phyloP scores from a whole-genome alignment of 2,888 invertebrate species.

The Taenaris catops region DNA sequence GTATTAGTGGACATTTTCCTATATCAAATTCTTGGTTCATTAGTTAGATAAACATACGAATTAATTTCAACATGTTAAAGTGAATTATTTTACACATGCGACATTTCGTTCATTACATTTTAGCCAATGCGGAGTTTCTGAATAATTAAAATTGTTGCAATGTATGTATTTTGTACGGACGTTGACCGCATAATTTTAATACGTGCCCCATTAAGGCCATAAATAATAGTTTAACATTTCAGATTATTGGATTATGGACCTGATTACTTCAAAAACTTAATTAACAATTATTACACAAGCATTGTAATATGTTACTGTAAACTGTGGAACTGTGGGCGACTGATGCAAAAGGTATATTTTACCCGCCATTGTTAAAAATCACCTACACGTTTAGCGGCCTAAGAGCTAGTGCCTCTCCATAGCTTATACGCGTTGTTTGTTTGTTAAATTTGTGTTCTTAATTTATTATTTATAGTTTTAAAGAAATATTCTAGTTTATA shows the following conservation, averaged over 20 bases:
- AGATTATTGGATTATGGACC: conserved; percentile 18
- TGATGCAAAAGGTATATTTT: too few relatives aligned
- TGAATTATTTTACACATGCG: conserved; percentile 27
- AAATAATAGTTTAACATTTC: conserved; percentile 20
- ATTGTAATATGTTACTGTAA: too few relatives aligned
- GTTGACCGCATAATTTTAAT: conserved; percentile 24
- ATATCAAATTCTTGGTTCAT: conserved; percentile 12
- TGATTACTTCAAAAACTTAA: conserved; percentile 17
- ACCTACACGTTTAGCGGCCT: too few relatives aligned
- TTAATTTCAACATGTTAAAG: conserved; percentile 20
- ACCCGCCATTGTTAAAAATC: too few relatives aligned
- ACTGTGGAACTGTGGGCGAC: too few relatives aligned
- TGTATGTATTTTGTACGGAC: conserved; percentile 20
- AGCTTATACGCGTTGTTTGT: too few relatives aligned
- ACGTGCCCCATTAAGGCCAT: conserved; percentile 20
- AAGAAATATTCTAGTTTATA: too few relatives aligned
- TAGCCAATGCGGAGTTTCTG: conserved; percentile 20
- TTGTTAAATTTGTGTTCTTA: too few relatives aligned
- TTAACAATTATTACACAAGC: too few relatives aligned
- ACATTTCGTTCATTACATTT: conserved; percentile 26
- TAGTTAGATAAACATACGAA: conserved; percentile 14
- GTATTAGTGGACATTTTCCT: too few relatives aligned
- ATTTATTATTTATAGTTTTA: too few relatives aligned
- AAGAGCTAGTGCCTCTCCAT: too few relatives aligned
- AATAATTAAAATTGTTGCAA: conserved; percentile 26